phyloP scores from a whole-genome alignment of 2,888 invertebrate genomes.

The Pachymerium ferrugineum region DNA sequence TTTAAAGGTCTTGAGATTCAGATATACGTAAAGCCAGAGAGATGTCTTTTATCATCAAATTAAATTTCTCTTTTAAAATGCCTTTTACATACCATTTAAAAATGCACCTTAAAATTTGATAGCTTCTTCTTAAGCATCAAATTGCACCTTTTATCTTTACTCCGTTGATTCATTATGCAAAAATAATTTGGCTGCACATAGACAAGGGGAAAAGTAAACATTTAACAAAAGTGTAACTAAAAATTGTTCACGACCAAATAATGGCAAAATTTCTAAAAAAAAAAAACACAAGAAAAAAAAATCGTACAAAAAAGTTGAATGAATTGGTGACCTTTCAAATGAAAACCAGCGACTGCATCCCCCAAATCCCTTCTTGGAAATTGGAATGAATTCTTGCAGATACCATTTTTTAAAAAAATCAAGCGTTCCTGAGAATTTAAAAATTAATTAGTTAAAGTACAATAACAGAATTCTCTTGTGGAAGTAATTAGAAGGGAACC shows the following conservation, averaged over 20 bases:
- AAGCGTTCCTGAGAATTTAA: conserved; percentile 23
- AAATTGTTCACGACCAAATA: too few relatives aligned
- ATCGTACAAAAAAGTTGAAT: background rate
- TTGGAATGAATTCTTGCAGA: background rate
- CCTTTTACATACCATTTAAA: too few relatives aligned
- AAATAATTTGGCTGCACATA: too few relatives aligned
- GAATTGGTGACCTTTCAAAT: background rate
- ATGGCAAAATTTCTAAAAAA: too few relatives aligned
- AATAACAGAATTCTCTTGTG: background rate
- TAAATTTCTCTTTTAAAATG: background rate
- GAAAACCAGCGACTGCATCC: background rate
- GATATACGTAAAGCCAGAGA: background rate
- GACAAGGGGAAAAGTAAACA: too few relatives aligned
- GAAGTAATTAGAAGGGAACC: background rate
- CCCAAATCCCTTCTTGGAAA: too few relatives aligned
- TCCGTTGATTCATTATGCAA: too few relatives aligned
- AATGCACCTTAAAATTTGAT: background rate
- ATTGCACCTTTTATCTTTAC: too few relatives aligned
- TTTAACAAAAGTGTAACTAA: too few relatives aligned
- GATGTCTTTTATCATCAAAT: background rate
- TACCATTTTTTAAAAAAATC: background rate
- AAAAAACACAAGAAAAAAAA: too few relatives aligned
- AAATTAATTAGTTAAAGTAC: background rate
- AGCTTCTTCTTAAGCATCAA: too few relatives aligned
- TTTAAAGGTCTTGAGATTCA: background rate